Evolutionary conservation across 2,113 vertebrate genomes (phyloP).

Genomic region (Meriones unguiculatus): DNA sequence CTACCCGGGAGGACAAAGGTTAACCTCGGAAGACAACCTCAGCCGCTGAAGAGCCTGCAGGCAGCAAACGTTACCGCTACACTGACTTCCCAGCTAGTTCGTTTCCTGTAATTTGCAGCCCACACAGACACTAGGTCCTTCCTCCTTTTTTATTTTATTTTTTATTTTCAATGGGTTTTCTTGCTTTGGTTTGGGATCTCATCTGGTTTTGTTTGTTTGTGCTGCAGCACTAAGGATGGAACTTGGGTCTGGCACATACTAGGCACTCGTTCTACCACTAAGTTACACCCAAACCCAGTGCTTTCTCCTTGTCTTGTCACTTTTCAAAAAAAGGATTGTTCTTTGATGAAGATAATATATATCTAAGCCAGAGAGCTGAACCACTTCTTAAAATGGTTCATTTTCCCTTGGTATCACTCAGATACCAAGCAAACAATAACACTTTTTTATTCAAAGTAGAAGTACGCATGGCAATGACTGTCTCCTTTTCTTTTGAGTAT

Average conservation of each 20-base stretch:
- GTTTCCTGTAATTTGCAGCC: not conserved
- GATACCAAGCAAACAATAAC: too few relatives aligned
- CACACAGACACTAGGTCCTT: not conserved
- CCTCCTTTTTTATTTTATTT: not conserved
- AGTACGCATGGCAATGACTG: not conserved
- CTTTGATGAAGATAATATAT: not conserved
- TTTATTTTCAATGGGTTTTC: too few relatives aligned
- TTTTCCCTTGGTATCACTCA: not conserved
- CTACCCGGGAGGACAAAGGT: not conserved
- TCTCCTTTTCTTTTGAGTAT: not conserved
- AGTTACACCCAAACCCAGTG: not conserved
- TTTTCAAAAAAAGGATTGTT: not conserved
- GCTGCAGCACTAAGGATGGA: not conserved
- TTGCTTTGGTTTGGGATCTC: not conserved
- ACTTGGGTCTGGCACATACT: too few relatives aligned
- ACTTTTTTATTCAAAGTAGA: not conserved
- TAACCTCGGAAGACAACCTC: not conserved
- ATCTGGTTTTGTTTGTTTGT: not conserved
- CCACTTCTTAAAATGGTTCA: not conserved
- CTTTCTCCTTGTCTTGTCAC: not conserved
- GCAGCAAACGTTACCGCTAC: not conserved
- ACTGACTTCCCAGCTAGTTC: not conserved
- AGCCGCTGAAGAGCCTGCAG: not conserved
- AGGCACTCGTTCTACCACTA: not conserved
- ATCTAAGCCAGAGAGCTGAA: not conserved